A percentile compares a stretch with the other conserved stretches of the same genome.
These are phyloP conservation scores for Nycticorax nycticorax DNA, from an alignment of 2,113 vertebrate species.

Conservation along the genomic window DNA sequence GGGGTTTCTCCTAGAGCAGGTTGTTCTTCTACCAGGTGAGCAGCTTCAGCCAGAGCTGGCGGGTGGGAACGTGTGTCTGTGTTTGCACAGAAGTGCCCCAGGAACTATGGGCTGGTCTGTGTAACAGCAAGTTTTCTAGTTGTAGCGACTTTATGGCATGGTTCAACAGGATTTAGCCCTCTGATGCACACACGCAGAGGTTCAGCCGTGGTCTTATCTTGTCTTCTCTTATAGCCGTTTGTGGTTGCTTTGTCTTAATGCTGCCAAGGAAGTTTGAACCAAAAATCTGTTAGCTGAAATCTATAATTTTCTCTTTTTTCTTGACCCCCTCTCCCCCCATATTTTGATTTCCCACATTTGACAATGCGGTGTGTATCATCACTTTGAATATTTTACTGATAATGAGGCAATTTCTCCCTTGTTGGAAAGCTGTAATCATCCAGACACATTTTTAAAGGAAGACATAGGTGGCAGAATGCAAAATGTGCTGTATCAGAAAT, in stretches of 20 bases:
- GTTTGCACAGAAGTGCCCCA: background rate
- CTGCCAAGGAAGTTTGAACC: background rate
- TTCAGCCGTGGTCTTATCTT: background rate
- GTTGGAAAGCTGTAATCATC: background rate
- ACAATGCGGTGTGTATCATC: background rate
- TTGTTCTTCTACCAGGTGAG: background rate
- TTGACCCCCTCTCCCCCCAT: accelerated
- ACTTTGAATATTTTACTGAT: background rate
- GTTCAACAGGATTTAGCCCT: background rate
- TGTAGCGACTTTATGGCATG: background rate
- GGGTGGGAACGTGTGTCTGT: background rate
- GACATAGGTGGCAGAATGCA: background rate
- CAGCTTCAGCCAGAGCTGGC: background rate
- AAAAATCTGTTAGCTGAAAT: background rate
- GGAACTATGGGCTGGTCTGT: background rate
- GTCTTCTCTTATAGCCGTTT: background rate
- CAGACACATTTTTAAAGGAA: background rate
- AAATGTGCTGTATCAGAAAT: background rate
- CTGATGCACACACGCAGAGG: too few species aligned
- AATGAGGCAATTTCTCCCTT: conserved; percentile 7
- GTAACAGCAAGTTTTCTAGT: background rate
- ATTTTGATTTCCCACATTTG: background rate
- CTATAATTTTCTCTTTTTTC: background rate
- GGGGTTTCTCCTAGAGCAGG: background rate
- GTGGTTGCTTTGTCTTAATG: background rate